Base-by-base conservation (phyloP, 2,113 vertebrate genomes). In the Pluvianellus socialis region DNA sequence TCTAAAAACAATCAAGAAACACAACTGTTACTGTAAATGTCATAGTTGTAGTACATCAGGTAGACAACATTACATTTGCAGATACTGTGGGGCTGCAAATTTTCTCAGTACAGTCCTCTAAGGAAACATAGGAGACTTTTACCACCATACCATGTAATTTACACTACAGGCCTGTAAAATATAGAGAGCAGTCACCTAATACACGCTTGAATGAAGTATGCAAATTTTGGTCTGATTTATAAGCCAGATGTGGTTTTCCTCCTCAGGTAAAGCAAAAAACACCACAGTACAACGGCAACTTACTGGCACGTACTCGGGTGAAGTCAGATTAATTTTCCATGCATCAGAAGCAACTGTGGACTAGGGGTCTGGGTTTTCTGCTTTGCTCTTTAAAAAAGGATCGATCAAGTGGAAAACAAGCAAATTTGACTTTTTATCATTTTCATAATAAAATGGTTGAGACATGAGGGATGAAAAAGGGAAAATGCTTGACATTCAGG, bases 1-100 rank as follows among this genome's bases (percentile, higher is more conserved):
- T 99, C 99, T 99, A 98, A 97, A 96, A 98, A 96, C 24, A 97
- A 98, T 56, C 96, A 76, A 95, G 84, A 96, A 95, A 96, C 79
- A 95, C 20, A 84, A 33, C 32, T 91, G 55, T 95, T 72, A 96
- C 40, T 77, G 4, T 67, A 74, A 88, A 89, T 65, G 61, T 70
- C 71, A 52, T 44, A 79, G 56, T 22, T 44, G 30, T 21, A 49
- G 8, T 44, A 70, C 19, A 55, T 66, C 77, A 91, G 47, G 55
- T 72, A 96, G 53, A 30, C 76, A 92, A 86, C 50, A 53, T 63
- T 14, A 81, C 52, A 92, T 65, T 75, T 79, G 53, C 17, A 70
- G 61, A 26, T 71, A 83, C 8, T n/a, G 18, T 49, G 17, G 12
- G 19, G 47, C 16, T 50, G 16, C 21, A 47, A 53, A 45, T 50